Evolutionary conservation across 2,113 vertebrate species (phyloP).

Genomic region (Chamaea fasciata): DNA sequence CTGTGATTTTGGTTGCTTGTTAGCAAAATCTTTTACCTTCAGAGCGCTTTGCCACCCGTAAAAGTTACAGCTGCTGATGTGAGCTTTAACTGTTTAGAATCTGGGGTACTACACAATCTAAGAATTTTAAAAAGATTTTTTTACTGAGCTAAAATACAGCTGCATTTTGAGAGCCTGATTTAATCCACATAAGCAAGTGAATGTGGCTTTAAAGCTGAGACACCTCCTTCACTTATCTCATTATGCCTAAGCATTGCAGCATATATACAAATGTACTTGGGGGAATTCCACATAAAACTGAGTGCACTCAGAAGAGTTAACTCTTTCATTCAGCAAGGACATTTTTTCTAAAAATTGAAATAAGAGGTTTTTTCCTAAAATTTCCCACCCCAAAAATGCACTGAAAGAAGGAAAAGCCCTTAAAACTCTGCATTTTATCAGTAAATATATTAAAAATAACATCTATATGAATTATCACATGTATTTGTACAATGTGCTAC

Average conservation of each 20-base stretch:
- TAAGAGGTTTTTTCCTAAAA: background rate
- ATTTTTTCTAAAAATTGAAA: background rate
- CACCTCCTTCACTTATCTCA: slow-evolving; percentile 11
- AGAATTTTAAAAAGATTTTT: background rate
- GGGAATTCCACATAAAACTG: background rate
- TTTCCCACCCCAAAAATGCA: background rate
- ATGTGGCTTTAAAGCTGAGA: slow-evolving; percentile 37
- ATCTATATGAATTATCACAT: background rate
- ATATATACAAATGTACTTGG: background rate
- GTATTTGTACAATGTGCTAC: background rate
- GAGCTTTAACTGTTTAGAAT: background rate
- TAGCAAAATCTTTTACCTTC: background rate
- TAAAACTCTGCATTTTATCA: background rate
- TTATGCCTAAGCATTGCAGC: slow-evolving; percentile 7
- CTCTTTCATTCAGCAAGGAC: background rate
- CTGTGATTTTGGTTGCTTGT: background rate
- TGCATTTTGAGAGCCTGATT: background rate
- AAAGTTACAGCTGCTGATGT: background rate
- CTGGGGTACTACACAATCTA: background rate
- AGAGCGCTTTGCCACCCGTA: background rate
- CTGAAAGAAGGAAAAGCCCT: background rate
- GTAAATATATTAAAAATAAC: background rate
- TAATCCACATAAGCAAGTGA: slow-evolving; percentile 23
- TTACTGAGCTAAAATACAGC: background rate
- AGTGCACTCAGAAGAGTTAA: background rate